Conservation (phyloP, 1,140 invertebrate species). For the Drosophila varians region DNA sequence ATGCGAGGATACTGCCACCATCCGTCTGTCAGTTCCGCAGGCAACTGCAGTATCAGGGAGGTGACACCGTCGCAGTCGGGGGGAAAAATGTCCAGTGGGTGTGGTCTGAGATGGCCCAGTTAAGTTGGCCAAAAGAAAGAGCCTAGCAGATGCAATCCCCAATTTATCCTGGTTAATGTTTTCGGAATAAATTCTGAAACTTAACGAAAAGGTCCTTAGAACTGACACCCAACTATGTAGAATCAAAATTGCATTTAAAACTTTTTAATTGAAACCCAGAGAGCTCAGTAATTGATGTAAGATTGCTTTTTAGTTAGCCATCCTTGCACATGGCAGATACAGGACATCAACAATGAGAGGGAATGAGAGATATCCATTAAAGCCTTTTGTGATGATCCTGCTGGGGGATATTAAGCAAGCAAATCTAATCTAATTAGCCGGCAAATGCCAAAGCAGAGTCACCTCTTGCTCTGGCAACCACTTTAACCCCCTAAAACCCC, state of each 20-base stretch:
- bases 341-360: too few species aligned
- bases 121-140: conserved; percentile 30
- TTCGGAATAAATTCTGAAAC: too few species aligned
- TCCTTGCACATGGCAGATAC: too few species aligned
- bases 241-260: too few species aligned
- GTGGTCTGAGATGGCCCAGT: conserved; percentile 48
- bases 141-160: conserved; percentile 7
- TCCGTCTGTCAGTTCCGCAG: conserved; percentile 65
- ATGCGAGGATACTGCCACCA: conserved; percentile 43
- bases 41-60: conserved; percentile 32
- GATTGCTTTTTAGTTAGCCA: conserved; percentile 4
- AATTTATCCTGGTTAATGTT: too few species aligned
- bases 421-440: conserved; percentile 76
- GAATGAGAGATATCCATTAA: conserved; percentile 18
- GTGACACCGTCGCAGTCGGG: background rate
- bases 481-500: conserved; percentile 9
- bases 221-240: too few species aligned
- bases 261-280: too few species aligned
- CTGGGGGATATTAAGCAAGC: conserved; percentile 36
- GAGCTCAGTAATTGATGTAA: background rate
- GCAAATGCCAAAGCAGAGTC: conserved; percentile 56
- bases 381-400: conserved; percentile 43
- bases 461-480: conserved; percentile 19
- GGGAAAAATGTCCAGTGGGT: conserved; percentile 40
- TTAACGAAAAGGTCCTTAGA: too few species aligned